Evolutionary conservation across 2,888 invertebrate species (phyloP).

Genomic region (Caenorhabditis doughertyi): DNA sequence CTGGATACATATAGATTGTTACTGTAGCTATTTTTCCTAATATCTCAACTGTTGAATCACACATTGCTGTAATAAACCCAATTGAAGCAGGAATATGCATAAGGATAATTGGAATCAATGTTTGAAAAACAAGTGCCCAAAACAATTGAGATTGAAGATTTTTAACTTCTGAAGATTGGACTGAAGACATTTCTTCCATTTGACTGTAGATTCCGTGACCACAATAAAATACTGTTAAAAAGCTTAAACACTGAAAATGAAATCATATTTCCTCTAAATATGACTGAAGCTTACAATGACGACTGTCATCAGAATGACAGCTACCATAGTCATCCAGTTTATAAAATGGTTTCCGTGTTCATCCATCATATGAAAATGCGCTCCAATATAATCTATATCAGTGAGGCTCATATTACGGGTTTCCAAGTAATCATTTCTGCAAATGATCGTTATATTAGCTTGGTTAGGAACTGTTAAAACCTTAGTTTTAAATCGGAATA

Average conservation of each 20-base stretch:
- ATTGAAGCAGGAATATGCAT: conserved; percentile 47
- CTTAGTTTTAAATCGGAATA: conserved; percentile 1
- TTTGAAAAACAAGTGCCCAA: conserved; percentile 45
- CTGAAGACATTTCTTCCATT: conserved; percentile 3
- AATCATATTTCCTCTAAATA: background rate
- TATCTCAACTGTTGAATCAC: background rate
- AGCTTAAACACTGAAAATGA: conserved; percentile 1
- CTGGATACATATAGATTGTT: conserved; percentile 18
- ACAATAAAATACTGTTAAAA: conserved; percentile 15
- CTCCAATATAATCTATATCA: background rate
- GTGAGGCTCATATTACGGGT: conserved; percentile 14
- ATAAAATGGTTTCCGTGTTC: background rate
- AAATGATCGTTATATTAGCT: background rate
- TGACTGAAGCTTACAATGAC: background rate
- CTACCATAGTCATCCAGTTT: conserved; percentile 16
- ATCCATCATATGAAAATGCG: conserved; percentile 12
- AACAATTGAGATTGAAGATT: conserved; percentile 48
- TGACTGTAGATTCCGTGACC: background rate
- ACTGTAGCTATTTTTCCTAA: background rate
- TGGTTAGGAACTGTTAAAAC: background rate
- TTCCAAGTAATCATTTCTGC: conserved; percentile 5
- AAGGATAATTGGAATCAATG: conserved; percentile 42
- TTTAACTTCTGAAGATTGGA: background rate
- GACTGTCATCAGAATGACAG: conserved; percentile 3
- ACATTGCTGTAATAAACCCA: background rate